These are phyloP conservation scores for Lepidurus couesii DNA, from an alignment of 1,140 invertebrate genomes.

Conservation along the genomic window DNA sequence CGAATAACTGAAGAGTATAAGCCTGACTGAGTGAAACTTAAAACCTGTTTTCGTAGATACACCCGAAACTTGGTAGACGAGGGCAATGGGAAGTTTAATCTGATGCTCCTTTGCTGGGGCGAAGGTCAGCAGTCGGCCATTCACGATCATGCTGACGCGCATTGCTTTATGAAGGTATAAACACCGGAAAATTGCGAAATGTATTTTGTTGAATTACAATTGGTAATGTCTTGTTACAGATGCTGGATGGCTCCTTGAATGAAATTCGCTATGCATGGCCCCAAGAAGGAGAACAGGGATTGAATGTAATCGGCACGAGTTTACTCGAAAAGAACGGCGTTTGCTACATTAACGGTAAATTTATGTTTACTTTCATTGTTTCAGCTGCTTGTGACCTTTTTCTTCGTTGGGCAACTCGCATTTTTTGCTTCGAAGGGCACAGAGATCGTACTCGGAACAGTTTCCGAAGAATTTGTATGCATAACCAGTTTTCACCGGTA, in stretches of 20 bases:
- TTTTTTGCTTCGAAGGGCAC: too few relatives aligned
- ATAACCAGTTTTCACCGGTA: neutral
- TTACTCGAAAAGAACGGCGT: slow-evolving; percentile 67
- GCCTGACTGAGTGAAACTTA: neutral
- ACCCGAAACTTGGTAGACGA: slow-evolving; percentile 88
- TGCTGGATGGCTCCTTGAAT: slow-evolving; percentile 51
- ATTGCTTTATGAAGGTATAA: slow-evolving; percentile 91
- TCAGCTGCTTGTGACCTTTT: too few relatives aligned
- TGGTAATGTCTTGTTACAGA: slow-evolving; percentile 36
- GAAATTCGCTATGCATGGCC: slow-evolving; percentile 73
- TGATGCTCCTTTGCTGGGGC: slow-evolving; percentile 96
- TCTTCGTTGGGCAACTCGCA: too few relatives aligned
- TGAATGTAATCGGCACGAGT: slow-evolving; percentile 57
- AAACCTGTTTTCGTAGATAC: slow-evolving; percentile 57
- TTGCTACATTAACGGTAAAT: slow-evolving; percentile 90
- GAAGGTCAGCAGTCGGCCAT: slow-evolving; percentile 90
- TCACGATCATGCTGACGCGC: slow-evolving; percentile 91
- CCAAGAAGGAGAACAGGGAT: slow-evolving; percentile 42
- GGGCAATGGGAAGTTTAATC: slow-evolving; percentile 95
- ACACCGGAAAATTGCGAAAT: slow-evolving; percentile 36
- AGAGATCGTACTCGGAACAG: neutral
- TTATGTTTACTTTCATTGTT: neutral
- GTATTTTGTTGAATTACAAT: slow-evolving; percentile 20
- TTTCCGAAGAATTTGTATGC: neutral
- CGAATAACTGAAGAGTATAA: slow-evolving; percentile 15